Evolutionary conservation across 2,888 invertebrate species (phyloP).

Genomic region (Drosophila nr. fundita): DNA sequence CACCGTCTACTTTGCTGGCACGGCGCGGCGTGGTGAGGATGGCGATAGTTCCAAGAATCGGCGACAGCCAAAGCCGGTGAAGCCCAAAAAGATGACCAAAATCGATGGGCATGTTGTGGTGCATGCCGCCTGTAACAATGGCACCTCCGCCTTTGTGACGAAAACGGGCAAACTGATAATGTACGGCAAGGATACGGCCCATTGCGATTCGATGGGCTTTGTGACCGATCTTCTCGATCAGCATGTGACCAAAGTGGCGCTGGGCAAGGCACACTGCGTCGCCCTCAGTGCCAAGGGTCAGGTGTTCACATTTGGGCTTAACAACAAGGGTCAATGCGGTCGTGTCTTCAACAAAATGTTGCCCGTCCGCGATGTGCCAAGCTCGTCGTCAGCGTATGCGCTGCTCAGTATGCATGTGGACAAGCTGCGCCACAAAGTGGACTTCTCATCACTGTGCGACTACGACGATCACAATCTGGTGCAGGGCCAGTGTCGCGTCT

Average conservation of each 20-base stretch:
- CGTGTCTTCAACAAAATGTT: conserved; percentile 89
- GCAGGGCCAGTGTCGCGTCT: conserved; percentile 86
- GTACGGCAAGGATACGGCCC: conserved; percentile 97
- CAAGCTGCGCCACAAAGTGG: conserved; percentile 80
- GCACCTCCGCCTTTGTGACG: conserved; percentile 96
- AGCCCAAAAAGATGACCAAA: conserved; percentile 96
- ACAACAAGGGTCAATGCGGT: conserved; percentile 99
- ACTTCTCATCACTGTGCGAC: conserved; percentile 85
- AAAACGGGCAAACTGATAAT: conserved; percentile 95
- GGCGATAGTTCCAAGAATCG: conserved; percentile 93
- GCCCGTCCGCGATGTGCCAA: conserved; percentile 83
- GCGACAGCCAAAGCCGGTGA: conserved; percentile 94
- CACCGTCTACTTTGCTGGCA: conserved; percentile 93
- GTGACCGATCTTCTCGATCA: conserved; percentile 91
- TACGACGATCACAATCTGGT: conserved; percentile 86
- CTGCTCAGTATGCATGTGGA: conserved; percentile 55
- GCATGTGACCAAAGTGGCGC: conserved; percentile 89
- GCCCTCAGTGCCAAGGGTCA: conserved; percentile 94
- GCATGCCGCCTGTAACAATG: conserved; percentile 96
- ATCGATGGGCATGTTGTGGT: conserved; percentile 94
- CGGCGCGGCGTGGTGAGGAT: conserved; percentile 96
- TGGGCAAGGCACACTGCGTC: conserved; percentile 98
- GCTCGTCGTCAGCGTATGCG: conserved; percentile 57
- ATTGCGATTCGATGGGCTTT: conserved; percentile 91
- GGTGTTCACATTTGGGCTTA: conserved; percentile 97